These are phyloP conservation scores for Manis javanica DNA, from an alignment of 2,797 vertebrate genomes.

Conservation along the genomic window DNA sequence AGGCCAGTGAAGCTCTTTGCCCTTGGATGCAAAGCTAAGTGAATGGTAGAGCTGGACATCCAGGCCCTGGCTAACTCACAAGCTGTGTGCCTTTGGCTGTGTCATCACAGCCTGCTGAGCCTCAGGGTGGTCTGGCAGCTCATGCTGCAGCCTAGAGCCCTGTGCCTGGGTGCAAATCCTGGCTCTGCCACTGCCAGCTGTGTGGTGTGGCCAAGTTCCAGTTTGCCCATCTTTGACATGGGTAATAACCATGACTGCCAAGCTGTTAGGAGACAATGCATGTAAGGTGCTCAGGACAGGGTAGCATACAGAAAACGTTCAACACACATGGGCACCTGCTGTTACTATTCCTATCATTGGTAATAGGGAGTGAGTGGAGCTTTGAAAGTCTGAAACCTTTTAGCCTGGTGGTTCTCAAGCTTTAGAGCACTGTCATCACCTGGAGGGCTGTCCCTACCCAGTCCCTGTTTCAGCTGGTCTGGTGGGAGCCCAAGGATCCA, in stretches of 20 bases:
- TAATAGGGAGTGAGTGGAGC: rapidly evolving
- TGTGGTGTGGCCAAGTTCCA: not conserved
- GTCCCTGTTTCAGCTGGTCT: not conserved
- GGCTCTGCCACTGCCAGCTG: rapidly evolving
- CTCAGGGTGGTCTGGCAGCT: not conserved
- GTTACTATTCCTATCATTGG: not conserved
- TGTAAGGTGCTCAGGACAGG: not conserved
- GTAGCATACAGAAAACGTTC: no score
- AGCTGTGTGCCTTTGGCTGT: not conserved
- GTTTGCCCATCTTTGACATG: not conserved
- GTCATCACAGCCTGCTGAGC: not conserved
- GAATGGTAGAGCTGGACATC: not conserved
- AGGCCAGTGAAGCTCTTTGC: not conserved
- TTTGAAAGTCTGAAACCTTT: not conserved
- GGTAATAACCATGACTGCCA: not conserved
- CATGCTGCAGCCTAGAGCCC: not conserved
- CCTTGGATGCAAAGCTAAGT: not conserved
- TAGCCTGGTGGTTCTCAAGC: rapidly evolving
- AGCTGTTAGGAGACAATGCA: not conserved
- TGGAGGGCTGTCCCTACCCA: rapidly evolving
- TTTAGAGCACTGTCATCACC: no score
- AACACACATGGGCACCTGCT: rapidly evolving
- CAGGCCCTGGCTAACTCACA: not conserved
- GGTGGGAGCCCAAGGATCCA: no score
- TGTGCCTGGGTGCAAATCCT: not conserved